Evolutionary conservation across 64 coral and sea anemone species (phyloP).

Genomic region (Montipora sp.): DNA sequence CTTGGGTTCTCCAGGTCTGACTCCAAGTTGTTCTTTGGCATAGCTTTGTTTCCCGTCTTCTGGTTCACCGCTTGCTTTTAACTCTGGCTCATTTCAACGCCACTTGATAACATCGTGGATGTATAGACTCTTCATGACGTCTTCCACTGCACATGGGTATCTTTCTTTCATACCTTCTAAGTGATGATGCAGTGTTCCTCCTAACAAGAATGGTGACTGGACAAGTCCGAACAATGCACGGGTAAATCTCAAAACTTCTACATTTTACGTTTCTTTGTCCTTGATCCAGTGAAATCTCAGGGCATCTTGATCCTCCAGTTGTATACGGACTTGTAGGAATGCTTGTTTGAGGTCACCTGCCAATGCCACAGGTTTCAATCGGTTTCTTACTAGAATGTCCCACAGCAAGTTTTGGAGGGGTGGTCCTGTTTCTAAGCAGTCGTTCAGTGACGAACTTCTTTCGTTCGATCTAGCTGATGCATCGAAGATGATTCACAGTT

Average conservation of each 20-base stretch:
- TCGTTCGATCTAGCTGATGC: conserved; percentile 38
- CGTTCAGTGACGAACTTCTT: conserved; percentile 37
- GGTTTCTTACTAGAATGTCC: conserved; percentile 31
- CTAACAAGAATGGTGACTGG: conserved; percentile 65
- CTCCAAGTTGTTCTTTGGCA: conserved; percentile 44
- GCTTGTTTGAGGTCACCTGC: conserved; percentile 66
- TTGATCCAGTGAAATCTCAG: conserved; percentile 46
- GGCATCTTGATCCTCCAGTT: conserved; percentile 16
- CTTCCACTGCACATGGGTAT: conserved; percentile 47
- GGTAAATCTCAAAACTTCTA: conserved; percentile 33
- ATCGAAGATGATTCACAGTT: conserved; percentile 19
- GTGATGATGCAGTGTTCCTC: conserved; percentile 44
- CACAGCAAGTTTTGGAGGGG: conserved; percentile 40
- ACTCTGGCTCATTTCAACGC: conserved; percentile 31
- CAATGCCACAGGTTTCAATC: conserved; percentile 34
- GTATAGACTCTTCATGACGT: conserved; percentile 60
- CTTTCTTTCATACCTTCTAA: not conserved
- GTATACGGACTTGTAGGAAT: conserved; percentile 45
- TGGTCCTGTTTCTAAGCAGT: conserved; percentile 66
- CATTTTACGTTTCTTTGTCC: not conserved
- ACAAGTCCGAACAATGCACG: conserved; percentile 51
- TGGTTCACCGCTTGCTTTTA: not conserved
- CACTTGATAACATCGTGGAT: conserved; percentile 74
- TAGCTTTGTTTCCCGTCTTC: conserved; percentile 25
- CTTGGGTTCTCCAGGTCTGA: conserved; percentile 30